phyloP scores from a whole-genome alignment of 2,797 vertebrate species.

The Rhinogobio ventralis region DNA sequence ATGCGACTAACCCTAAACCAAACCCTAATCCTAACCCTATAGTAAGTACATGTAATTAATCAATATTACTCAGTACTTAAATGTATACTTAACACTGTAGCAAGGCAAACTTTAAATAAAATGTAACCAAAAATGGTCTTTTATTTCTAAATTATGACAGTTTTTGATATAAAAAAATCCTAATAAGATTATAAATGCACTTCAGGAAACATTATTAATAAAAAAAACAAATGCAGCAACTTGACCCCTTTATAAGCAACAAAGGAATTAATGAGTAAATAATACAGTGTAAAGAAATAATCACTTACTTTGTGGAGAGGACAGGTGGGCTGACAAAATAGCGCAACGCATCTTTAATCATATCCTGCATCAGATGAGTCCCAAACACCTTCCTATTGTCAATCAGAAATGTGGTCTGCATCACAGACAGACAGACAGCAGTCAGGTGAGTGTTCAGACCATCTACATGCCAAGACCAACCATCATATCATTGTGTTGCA shows the following conservation, averaged over 20 bases:
- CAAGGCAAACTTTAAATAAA: not conserved
- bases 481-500: not conserved
- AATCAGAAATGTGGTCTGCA: slow-evolving; percentile 94
- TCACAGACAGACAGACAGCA: not conserved
- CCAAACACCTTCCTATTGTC: slow-evolving; percentile 99
- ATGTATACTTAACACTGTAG: not conserved
- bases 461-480: not conserved
- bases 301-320: slow-evolving; percentile 93
- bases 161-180: not conserved
- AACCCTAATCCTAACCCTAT: not conserved
- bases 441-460: not conserved
- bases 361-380: slow-evolving; percentile 97
- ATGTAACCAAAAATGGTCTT: not conserved
- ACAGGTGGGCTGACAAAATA: slow-evolving; percentile 98
- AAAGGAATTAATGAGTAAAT: not conserved
- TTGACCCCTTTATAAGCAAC: not conserved
- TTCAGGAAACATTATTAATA: not conserved
- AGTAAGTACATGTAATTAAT: not conserved
- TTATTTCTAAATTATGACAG: not conserved
- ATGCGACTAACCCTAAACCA: not conserved
- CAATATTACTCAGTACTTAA: not conserved
- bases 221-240: not conserved
- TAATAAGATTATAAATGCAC: not conserved
- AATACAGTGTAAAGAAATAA: not conserved
- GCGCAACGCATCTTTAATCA: slow-evolving; percentile 97